Conservation (phyloP, 2,113 vertebrate species). For the Synodontis membranacea region DNA sequence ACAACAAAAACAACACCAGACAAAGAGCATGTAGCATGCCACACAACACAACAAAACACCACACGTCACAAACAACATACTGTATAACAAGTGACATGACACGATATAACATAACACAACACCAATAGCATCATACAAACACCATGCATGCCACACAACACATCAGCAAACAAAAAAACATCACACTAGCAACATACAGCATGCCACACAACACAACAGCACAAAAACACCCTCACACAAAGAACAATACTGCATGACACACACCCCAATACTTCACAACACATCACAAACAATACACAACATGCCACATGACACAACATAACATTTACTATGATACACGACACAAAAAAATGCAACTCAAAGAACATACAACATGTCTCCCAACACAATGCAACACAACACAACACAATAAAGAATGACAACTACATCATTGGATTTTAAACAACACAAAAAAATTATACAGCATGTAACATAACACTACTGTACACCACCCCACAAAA, state of each 20-base stretch:
- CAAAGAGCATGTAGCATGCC: neutral
- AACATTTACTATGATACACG: neutral
- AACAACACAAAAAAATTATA: neutral
- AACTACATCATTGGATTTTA: neutral
- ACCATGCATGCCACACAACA: neutral
- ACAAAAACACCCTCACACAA: too few relatives aligned
- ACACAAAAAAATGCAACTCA: neutral
- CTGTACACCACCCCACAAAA: neutral
- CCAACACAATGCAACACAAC: conserved; percentile 57
- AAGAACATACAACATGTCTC: neutral
- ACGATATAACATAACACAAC: neutral
- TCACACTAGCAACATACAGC: neutral
- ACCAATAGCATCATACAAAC: neutral
- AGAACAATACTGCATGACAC: too few relatives aligned
- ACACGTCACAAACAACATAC: too few relatives aligned
- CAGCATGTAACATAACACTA: neutral
- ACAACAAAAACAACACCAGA: neutral
- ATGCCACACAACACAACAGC: neutral
- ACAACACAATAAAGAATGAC: conserved; percentile 56
- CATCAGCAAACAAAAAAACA: neutral
- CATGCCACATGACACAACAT: neutral
- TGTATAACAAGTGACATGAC: too few relatives aligned
- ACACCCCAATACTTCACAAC: conserved; percentile 61
- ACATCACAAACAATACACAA: neutral
- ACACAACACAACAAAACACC: neutral